Conservation (phyloP, 2,888 invertebrate species). For the Cactoblastis cactorum region DNA sequence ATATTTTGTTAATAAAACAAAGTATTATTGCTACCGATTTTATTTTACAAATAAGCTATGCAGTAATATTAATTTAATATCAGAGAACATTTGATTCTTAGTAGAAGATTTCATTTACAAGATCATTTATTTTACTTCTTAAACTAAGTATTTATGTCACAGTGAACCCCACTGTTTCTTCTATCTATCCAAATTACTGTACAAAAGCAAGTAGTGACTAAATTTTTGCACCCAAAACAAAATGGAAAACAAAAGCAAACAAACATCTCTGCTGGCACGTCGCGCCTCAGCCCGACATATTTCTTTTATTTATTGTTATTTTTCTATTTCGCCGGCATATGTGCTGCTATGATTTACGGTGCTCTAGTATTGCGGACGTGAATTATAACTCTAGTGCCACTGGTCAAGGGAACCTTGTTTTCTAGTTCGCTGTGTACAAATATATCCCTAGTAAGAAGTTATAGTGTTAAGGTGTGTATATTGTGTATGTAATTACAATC, state of each 20-base stretch:
- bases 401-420: slow-evolving; percentile 43
- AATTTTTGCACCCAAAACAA: background rate
- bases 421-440: slow-evolving; percentile 11
- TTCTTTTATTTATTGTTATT: slow-evolving; percentile 77
- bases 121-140: no score
- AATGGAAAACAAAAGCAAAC: background rate
- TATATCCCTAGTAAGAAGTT: background rate
- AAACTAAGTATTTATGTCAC: no score
- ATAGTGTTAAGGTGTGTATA: background rate
- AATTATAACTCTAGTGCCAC: slow-evolving; percentile 52
- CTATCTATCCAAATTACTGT: no score
- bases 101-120: no score
- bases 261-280: slow-evolving; percentile 17
- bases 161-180: no score
- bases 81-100: no score
- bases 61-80: no score
- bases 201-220: no score
- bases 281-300: slow-evolving; percentile 39
- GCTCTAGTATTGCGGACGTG: slow-evolving; percentile 65
- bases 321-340: slow-evolving; percentile 79
- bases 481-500: no score
- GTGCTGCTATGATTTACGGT: slow-evolving; percentile 72
- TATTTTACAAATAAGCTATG: no score
- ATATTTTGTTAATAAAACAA: no score
- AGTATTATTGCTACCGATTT: no score